phyloP scores from a whole-genome alignment of 2,888 invertebrate species.

The Caenorhabditis sinica region DNA sequence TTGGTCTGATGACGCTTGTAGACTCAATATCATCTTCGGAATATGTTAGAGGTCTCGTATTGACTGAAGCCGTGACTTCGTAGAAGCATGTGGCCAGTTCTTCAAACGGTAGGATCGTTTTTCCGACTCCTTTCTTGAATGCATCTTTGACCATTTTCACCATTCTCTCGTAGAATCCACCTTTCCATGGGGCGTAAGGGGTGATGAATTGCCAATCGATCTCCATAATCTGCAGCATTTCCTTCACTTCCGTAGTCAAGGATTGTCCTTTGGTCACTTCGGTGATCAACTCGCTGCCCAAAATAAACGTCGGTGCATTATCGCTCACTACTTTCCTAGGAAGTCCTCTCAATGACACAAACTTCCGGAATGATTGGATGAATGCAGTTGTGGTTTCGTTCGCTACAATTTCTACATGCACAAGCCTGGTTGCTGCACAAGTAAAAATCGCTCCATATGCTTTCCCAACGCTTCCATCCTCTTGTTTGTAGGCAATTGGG shows the following conservation, averaged over 20 bases:
- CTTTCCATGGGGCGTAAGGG: slow-evolving; percentile 70
- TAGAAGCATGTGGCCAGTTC: slow-evolving; percentile 24
- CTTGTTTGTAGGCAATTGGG: slow-evolving; percentile 41
- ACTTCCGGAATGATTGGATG: slow-evolving; percentile 56
- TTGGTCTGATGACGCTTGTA: slow-evolving; percentile 42
- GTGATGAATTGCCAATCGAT: slow-evolving; percentile 83
- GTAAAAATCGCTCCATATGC: slow-evolving; percentile 47
- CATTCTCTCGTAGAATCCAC: slow-evolving; percentile 81
- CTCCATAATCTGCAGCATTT: background rate
- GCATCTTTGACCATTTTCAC: slow-evolving; percentile 83
- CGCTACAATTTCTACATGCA: slow-evolving; percentile 62
- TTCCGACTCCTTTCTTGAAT: slow-evolving; percentile 35
- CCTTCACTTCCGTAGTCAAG: background rate
- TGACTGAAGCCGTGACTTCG: slow-evolving; percentile 47
- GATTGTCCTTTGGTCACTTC: background rate
- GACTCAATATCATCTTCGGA: slow-evolving; percentile 32
- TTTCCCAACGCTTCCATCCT: slow-evolving; percentile 16
- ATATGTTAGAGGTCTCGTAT: slow-evolving; percentile 54
- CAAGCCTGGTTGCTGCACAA: slow-evolving; percentile 58
- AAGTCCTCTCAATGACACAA: slow-evolving; percentile 54
- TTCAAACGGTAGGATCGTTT: background rate
- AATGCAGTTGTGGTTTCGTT: slow-evolving; percentile 39
- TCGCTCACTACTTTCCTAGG: slow-evolving; percentile 68
- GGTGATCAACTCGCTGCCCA: slow-evolving; percentile 75
- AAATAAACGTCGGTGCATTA: slow-evolving; percentile 83